These are phyloP conservation scores for Diadumene lineata DNA, from an alignment of 92 coral and sea anemone species.

Conservation along the genomic window DNA sequence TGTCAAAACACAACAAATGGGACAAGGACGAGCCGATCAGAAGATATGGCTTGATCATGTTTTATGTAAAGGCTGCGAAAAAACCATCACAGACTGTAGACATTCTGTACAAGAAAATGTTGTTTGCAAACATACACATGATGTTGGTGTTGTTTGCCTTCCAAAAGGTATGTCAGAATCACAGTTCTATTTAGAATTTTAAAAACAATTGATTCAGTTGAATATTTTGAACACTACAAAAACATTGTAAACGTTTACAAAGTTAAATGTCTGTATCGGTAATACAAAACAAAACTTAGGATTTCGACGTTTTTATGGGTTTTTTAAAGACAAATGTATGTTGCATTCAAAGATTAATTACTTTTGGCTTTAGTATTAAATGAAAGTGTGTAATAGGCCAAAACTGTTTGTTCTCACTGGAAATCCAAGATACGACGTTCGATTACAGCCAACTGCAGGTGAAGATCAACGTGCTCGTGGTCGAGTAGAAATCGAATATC, in stretches of 20 bases:
- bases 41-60: conserved; percentile 17
- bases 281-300: too few species aligned
- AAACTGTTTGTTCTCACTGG: too few species aligned
- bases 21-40: not conserved
- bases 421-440: not conserved
- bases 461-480: not conserved
- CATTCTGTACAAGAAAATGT: not conserved
- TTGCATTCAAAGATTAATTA: too few species aligned
- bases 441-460: not conserved
- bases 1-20: not conserved
- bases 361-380: too few species aligned
- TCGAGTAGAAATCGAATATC: conserved; percentile 3
- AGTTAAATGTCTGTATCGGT: too few species aligned
- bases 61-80: conserved; percentile 4
- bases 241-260: too few species aligned
- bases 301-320: too few species aligned
- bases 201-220: not conserved
- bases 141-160: conserved; percentile 17
- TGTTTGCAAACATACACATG: conserved; percentile 11
- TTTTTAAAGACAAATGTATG: too few species aligned
- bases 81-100: not conserved
- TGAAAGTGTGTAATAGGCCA: too few species aligned
- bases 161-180: not conserved
- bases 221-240: too few species aligned
- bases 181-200: not conserved